Evolutionary conservation across 2,797 vertebrate genomes (phyloP).

Genomic region (Lutjanus campechanus): DNA sequence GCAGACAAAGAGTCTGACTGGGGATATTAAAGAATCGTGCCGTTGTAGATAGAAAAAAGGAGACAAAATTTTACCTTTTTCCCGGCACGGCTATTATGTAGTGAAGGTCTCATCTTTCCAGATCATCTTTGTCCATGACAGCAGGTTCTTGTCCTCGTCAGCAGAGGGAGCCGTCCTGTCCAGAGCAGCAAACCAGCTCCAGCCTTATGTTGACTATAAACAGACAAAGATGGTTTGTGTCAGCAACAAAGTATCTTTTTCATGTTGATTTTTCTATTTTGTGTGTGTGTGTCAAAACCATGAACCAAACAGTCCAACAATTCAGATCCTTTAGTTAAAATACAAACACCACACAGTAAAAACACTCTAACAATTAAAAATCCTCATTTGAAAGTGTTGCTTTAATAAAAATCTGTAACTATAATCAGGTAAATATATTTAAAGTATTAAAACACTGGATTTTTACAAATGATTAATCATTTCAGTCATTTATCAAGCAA

Average conservation of each 20-base stretch:
- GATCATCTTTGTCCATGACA: constrained; percentile 2
- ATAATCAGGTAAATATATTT: too few relatives aligned
- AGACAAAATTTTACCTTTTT: constrained; percentile 56
- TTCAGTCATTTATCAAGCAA: neutral
- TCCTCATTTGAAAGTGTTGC: too few relatives aligned
- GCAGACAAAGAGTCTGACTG: constrained; percentile 60
- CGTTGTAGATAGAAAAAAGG: constrained; percentile 49
- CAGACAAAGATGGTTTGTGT: neutral
- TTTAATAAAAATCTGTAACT: too few relatives aligned
- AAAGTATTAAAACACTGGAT: too few relatives aligned
- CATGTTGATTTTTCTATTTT: neutral
- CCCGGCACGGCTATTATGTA: constrained; percentile 63
- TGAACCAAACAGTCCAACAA: too few relatives aligned
- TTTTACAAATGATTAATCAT: neutral
- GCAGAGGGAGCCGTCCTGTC: constrained; percentile 69
- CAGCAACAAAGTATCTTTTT: neutral
- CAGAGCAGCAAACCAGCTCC: neutral
- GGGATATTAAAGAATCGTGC: constrained; percentile 57
- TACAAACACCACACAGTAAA: too few relatives aligned
- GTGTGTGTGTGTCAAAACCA: too few relatives aligned
- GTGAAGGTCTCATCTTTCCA: constrained; percentile 64
- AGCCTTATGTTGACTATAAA: neutral
- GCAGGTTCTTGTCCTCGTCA: constrained; percentile 48
- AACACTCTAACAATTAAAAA: too few relatives aligned
- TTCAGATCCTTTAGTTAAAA: too few relatives aligned